These are phyloP conservation scores for Mohoua ochrocephala DNA, from an alignment of 2,113 vertebrate genomes.

Conservation along the genomic window DNA sequence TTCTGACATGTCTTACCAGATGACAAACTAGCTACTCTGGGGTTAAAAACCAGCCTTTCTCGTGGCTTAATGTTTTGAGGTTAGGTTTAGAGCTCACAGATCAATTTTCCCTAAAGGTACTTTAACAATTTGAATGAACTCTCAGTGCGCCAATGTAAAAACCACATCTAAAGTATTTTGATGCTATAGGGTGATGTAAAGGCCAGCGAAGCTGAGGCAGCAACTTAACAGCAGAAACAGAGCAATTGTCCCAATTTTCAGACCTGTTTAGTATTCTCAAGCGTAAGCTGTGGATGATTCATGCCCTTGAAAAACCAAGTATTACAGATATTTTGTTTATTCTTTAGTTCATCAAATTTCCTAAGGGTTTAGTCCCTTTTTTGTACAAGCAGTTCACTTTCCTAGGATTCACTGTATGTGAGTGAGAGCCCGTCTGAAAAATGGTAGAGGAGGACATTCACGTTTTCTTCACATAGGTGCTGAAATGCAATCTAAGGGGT, in stretches of 20 bases:
- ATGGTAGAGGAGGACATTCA: neutral
- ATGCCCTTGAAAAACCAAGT: conserved; percentile 12
- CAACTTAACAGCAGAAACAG: neutral
- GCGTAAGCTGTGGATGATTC: neutral
- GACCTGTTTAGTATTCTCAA: neutral
- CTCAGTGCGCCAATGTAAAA: neutral
- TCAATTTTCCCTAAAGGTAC: neutral
- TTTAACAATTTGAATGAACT: neutral
- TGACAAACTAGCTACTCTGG: neutral
- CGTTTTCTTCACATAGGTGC: neutral
- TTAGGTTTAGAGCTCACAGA: neutral
- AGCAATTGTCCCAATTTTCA: neutral
- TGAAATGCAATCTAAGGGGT: neutral
- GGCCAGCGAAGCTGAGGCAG: neutral
- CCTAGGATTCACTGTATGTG: neutral
- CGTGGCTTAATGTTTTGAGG: neutral
- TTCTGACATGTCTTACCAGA: neutral
- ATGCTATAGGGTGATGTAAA: neutral
- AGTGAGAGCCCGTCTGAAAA: neutral
- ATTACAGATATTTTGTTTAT: conserved; percentile 2
- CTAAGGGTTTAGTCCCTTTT: neutral
- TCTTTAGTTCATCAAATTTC: neutral
- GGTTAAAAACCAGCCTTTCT: neutral
- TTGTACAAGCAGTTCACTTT: neutral
- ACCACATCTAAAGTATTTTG: neutral